Evolutionary conservation across 2,113 vertebrate species (phyloP).

Genomic region (Mola mola): DNA sequence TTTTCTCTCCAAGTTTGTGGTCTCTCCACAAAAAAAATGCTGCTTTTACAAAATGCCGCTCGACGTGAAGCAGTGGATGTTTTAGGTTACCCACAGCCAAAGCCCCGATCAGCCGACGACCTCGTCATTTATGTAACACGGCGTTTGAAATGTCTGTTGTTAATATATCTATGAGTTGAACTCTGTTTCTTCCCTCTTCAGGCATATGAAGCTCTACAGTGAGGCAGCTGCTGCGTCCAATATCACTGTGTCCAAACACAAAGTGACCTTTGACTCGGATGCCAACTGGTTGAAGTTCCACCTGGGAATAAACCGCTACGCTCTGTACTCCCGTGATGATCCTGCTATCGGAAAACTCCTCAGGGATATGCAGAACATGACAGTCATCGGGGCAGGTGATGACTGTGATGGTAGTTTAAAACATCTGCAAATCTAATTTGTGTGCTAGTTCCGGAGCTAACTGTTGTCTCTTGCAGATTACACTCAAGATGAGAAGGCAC

Average conservation of each 20-base stretch:
- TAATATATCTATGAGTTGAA: background rate
- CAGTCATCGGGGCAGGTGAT: conserved; percentile 86
- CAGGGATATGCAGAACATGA: conserved; percentile 79
- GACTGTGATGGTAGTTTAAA: background rate
- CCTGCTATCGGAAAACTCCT: conserved; percentile 79
- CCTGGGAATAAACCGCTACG: conserved; percentile 87
- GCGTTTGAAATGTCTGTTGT: background rate
- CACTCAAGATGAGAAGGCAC: conserved; percentile 94
- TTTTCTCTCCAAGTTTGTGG: conserved; percentile 6
- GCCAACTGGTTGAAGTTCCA: conserved; percentile 95
- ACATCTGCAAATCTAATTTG: background rate
- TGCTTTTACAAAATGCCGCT: background rate
- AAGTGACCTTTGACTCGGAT: conserved; percentile 75
- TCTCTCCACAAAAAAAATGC: conserved; percentile 19
- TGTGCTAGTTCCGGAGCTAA: too few species aligned
- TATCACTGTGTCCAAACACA: conserved; percentile 58
- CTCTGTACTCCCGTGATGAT: conserved; percentile 87
- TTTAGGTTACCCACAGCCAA: background rate
- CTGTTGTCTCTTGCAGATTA: conserved; percentile 84
- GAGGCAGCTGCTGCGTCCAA: conserved; percentile 72
- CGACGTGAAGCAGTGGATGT: background rate
- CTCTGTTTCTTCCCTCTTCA: conserved; percentile 37
- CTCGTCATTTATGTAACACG: background rate
- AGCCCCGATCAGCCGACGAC: background rate
- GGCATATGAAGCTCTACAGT: conserved; percentile 76